phyloP scores from a whole-genome alignment of 2,888 invertebrate species.

The Shargacucullia verbasci region DNA sequence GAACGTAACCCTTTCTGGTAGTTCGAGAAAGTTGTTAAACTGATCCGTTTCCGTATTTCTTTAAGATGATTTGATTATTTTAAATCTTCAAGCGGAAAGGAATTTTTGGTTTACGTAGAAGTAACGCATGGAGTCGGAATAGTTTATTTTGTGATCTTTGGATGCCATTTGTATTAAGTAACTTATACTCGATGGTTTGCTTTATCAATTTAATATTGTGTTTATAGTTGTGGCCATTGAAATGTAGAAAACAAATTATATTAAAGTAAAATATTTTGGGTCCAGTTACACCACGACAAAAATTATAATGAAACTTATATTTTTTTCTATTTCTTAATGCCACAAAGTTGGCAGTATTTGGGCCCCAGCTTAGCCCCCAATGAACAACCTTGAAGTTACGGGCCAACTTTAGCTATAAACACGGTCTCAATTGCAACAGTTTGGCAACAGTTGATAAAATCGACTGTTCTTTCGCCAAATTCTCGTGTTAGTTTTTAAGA shows the following conservation, averaged over 20 bases:
- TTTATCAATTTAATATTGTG: no score
- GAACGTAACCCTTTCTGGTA: conserved; percentile 32
- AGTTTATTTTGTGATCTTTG: no score
- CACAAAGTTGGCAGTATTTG: no score
- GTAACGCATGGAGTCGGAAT: no score
- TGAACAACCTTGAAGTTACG: conserved; percentile 48
- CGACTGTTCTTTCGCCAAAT: conserved; percentile 49
- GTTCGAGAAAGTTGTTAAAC: conserved; percentile 42
- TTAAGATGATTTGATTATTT: conserved; percentile 16
- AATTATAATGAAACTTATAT: no score
- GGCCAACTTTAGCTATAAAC: conserved; percentile 51
- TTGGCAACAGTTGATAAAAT: conserved; percentile 53
- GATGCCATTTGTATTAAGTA: no score
- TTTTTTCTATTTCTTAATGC: no score
- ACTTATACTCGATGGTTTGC: no score
- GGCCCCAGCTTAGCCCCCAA: conserved; percentile 26
- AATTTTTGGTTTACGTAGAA: background rate
- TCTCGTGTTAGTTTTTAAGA: conserved; percentile 33
- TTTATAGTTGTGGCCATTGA: no score
- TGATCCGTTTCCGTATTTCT: conserved; percentile 39
- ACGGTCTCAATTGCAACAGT: conserved; percentile 56
- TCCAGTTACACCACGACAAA: no score
- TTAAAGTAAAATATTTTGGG: no score
- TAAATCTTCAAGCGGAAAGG: conserved; percentile 12
- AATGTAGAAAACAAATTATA: no score